Percentiles rank a stretch among this genome's conserved stretches.
These are phyloP conservation scores for Xestobium rufovillosum DNA, from an alignment of 2,888 invertebrate genomes.

Conservation along the genomic window DNA sequence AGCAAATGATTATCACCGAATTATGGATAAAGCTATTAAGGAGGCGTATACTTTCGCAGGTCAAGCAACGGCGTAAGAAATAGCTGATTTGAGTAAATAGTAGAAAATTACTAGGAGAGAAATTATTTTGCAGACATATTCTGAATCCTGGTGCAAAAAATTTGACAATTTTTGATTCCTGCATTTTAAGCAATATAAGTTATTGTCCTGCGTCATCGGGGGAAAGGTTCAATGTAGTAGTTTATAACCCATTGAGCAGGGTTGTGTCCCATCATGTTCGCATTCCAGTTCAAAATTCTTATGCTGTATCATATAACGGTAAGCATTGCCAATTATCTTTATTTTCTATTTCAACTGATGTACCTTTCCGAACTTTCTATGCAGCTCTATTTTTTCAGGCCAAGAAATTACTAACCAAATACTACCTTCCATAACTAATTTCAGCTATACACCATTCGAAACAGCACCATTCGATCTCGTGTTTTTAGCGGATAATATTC, in stretches of 20 bases:
- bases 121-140: no score
- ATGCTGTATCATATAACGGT: no score
- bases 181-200: slow-evolving; percentile 55
- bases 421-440: slow-evolving; percentile 19
- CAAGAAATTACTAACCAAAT: slow-evolving; percentile 21
- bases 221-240: slow-evolving; percentile 47
- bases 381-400: slow-evolving; percentile 10
- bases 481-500: slow-evolving; percentile 56
- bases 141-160: no score
- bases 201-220: slow-evolving; percentile 49
- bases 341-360: no score
- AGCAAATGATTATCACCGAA: slow-evolving; percentile 74
- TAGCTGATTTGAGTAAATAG: no score
- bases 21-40: slow-evolving; percentile 61
- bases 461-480: slow-evolving; percentile 43
- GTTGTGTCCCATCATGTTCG: slow-evolving; percentile 50
- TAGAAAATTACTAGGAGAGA: no score
- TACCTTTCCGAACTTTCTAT: no score
- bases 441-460: slow-evolving; percentile 16
- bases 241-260: slow-evolving; percentile 60
- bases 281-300: slow-evolving; percentile 50
- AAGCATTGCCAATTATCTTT: no score
- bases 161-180: slow-evolving; percentile 33
- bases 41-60: slow-evolving; percentile 40
- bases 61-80: slow-evolving; percentile 14